phyloP scores from a whole-genome alignment of 2,113 vertebrate genomes.

The Myiagra hebetior region DNA sequence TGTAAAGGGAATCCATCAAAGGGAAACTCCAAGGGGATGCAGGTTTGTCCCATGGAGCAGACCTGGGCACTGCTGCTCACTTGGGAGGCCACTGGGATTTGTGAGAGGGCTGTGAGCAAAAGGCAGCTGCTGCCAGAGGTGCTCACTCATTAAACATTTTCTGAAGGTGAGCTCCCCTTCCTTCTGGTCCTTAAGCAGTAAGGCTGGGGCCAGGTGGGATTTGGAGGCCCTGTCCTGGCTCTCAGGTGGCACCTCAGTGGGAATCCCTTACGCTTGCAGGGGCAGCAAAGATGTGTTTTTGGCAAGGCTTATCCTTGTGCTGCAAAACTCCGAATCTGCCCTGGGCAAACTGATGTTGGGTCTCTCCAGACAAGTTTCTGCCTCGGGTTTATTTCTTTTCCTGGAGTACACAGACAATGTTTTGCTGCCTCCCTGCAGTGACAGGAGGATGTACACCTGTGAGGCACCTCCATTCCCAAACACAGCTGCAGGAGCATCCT shows the following conservation, averaged over 20 bases:
- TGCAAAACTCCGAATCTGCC: background rate
- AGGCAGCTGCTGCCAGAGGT: background rate
- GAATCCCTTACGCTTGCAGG: background rate
- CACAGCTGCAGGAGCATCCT: background rate
- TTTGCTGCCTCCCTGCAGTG: background rate
- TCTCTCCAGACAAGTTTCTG: background rate
- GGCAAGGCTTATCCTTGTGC: background rate
- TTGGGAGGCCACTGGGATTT: background rate
- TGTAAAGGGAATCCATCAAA: background rate
- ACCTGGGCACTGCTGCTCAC: fast-evolving
- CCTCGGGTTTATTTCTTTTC: background rate
- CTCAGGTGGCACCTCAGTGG: background rate
- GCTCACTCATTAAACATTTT: background rate
- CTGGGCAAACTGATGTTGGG: background rate
- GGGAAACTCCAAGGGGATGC: background rate
- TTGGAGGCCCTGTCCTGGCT: background rate
- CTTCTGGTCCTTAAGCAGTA: background rate
- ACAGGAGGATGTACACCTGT: background rate
- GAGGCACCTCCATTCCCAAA: background rate
- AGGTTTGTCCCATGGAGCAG: background rate
- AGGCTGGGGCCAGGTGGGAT: background rate
- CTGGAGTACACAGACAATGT: background rate
- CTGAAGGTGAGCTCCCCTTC: background rate
- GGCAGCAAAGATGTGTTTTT: background rate
- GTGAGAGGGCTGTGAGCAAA: background rate